phyloP scores from a whole-genome alignment of 2,888 invertebrate species.

The Stratiomys singularior region DNA sequence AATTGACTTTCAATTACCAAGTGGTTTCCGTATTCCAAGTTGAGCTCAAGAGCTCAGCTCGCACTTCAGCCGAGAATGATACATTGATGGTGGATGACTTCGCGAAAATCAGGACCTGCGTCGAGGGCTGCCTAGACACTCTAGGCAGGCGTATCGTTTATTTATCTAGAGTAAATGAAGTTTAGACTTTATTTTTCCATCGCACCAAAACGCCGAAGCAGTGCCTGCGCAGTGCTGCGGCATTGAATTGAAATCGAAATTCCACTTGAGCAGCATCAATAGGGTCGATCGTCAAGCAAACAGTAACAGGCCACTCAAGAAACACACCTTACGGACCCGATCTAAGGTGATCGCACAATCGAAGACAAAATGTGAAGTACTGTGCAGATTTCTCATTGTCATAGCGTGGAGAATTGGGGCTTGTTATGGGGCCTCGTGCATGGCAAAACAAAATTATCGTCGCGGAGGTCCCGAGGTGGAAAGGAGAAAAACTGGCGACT shows the following conservation, averaged over 20 bases:
- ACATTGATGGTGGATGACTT: conserved; percentile 45
- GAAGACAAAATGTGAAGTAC: not conserved
- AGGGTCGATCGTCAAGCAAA: conserved; percentile 34
- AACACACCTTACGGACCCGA: conserved; percentile 16
- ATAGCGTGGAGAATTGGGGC: not conserved
- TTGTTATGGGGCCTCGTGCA: not conserved
- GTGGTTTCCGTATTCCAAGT: conserved; percentile 45
- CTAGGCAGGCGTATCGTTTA: conserved; percentile 33
- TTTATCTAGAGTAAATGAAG: conserved; percentile 45
- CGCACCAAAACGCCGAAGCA: not conserved
- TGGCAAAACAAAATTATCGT: not conserved
- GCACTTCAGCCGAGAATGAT: conserved; percentile 46
- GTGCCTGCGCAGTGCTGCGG: not conserved
- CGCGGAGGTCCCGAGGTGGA: conserved; percentile 12
- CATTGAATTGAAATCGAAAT: conserved; percentile 40
- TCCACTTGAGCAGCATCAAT: conserved; percentile 30
- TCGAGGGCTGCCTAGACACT: not conserved
- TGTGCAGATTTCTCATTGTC: conserved; percentile 23
- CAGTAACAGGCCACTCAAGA: conserved; percentile 10
- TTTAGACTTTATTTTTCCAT: conserved; percentile 41
- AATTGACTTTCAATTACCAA: conserved; percentile 52
- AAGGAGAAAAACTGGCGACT: too few species aligned
- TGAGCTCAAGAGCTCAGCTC: conserved; percentile 32
- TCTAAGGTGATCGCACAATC: conserved; percentile 34
- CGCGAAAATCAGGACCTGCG: conserved; percentile 23